These are phyloP conservation scores for Palythoa caribaeorum DNA, from an alignment of 92 coral and sea anemone species.

Conservation along the genomic window DNA sequence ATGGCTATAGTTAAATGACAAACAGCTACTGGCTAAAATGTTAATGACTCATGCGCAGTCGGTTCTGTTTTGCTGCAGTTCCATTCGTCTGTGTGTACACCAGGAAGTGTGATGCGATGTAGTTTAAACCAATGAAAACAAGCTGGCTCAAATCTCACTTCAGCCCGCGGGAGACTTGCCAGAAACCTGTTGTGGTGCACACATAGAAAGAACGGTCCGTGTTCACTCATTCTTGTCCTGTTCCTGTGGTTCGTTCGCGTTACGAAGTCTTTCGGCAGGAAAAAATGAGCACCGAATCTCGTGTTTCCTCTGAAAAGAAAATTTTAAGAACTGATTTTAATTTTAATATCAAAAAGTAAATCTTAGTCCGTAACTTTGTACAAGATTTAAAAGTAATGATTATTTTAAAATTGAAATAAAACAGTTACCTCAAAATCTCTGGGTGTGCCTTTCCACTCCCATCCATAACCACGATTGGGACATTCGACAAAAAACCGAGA, in stretches of 20 bases:
- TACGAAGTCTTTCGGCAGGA: not conserved
- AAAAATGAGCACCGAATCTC: not conserved
- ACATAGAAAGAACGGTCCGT: not conserved
- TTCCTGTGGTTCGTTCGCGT: not conserved
- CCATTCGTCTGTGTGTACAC: not conserved
- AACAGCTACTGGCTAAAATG: not conserved
- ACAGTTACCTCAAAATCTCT: not conserved
- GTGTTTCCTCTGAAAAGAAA: not conserved
- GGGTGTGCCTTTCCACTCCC: not conserved
- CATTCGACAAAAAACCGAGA: slow-evolving; percentile 2
- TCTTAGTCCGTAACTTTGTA: too few relatives aligned
- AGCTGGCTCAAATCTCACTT: not conserved
- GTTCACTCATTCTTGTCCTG: not conserved
- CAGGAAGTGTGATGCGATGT: not conserved
- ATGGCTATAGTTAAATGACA: not conserved
- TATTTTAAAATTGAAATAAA: too few relatives aligned
- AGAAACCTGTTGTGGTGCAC: not conserved
- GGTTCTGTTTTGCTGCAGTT: not conserved
- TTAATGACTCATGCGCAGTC: not conserved
- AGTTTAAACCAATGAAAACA: not conserved
- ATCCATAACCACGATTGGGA: slow-evolving; percentile 9
- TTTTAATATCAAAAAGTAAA: not conserved
- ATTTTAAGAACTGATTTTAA: too few relatives aligned
- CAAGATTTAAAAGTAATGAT: too few relatives aligned
- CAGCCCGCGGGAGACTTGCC: not conserved